Conservation (phyloP, 1,140 invertebrate genomes). For the Holotrichia oblita region DNA sequence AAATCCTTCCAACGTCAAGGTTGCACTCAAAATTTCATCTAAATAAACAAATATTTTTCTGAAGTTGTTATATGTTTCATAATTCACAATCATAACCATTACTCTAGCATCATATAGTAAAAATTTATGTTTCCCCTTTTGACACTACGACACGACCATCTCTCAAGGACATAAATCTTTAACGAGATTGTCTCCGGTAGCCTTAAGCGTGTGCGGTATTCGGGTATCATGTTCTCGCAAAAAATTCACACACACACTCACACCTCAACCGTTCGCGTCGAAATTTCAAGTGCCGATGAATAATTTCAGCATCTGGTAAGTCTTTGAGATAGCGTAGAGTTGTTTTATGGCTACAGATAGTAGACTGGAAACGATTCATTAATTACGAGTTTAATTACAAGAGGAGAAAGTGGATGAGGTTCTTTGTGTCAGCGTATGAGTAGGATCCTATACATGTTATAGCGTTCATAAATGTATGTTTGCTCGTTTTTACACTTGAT, state of each 20-base stretch:
- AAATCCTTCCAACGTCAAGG: no score
- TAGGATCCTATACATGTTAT: background rate
- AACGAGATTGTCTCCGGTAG: constrained; percentile 14
- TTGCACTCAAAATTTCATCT: no score
- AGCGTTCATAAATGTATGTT: background rate
- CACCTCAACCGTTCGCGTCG: background rate
- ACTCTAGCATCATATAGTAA: background rate
- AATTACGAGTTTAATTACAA: constrained; percentile 52
- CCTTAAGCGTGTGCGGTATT: background rate
- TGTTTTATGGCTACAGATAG: constrained; percentile 51
- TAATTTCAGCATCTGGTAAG: constrained; percentile 49
- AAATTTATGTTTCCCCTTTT: background rate
- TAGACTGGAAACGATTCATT: constrained; percentile 49
- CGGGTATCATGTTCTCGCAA: background rate
- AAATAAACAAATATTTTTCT: no score
- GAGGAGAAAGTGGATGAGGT: constrained; percentile 46
- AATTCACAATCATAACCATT: background rate
- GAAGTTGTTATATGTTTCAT: background rate
- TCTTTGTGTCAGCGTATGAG: background rate
- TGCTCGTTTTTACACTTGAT: constrained; percentile 8
- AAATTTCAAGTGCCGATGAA: constrained; percentile 32
- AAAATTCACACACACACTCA: background rate
- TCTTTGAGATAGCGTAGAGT: constrained; percentile 49
- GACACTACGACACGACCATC: background rate
- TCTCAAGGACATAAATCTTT: background rate